Evolutionary conservation across 2,888 invertebrate species (phyloP), one percentile per base, ranked within the genome.

Genomic region (Heliconius sara): DNA sequence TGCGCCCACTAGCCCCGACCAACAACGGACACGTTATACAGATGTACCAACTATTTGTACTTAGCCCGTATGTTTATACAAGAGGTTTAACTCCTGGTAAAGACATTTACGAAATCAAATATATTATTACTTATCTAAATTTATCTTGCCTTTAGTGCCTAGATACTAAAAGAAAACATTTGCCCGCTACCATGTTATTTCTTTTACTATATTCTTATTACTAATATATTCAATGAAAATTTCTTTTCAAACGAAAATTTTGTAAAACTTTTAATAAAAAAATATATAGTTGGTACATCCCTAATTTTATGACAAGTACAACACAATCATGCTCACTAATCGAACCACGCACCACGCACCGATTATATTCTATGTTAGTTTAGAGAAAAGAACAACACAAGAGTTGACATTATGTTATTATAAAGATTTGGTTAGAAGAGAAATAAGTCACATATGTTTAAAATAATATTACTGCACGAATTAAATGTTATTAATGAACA

Each of bases 1-100:
- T 81, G 22, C 84, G 79, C 79, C 85, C 83, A 85, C 93, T 91
- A 88, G 80, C 86, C 86, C 84, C 83, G 84, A 85, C 81, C 82
- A 81, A 83, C 76, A 72, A 81, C 85, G 85, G 80, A 83, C 82
- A 85, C 77, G 73, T 34, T 19, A 63, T 66, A 75, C 2, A 75
- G 75, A 75, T 75, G 75, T 75, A 75, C 65, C 75, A 27, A 75
- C 75, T 47, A 66, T 43, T 22, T 43, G 3, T 73, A 22, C 19
- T 22, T 7, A 39, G 16, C 9, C 16, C 70, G 19, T 70, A 16
- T 25, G 7, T 43, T 47, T 9, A 13, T 19, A 34, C 22, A 19
- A 71, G 16, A 39, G 39, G 9, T 39, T 39, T 39, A 43, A 68
- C 6, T 0, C 12, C n/a, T 19, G 19, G 43, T 16, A 13, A 25